phyloP scores from a whole-genome alignment of 2,113 vertebrate species.

The Conger conger region DNA sequence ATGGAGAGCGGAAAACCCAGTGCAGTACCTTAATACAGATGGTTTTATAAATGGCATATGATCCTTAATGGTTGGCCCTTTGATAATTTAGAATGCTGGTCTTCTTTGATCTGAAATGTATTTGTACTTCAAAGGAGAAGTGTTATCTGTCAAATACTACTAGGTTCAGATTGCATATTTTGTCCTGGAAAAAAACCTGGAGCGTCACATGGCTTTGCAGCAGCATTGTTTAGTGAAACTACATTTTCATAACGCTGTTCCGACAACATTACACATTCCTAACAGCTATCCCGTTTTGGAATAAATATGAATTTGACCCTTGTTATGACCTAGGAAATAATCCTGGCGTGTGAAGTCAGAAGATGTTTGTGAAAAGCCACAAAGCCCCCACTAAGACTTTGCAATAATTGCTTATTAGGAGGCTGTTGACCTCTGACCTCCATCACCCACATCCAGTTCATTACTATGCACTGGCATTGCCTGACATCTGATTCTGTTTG shows the following conservation, averaged over 20 bases:
- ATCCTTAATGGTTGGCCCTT: background rate
- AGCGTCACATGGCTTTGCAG: background rate
- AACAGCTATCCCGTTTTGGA: background rate
- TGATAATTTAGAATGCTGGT: constrained; percentile 9
- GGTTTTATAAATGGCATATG: background rate
- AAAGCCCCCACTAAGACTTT: background rate
- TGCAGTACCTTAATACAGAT: background rate
- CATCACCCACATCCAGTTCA: background rate
- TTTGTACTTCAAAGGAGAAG: constrained; percentile 14
- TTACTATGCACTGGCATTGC: background rate
- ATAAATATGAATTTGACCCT: background rate
- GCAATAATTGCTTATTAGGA: background rate
- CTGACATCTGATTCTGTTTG: background rate
- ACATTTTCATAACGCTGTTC: background rate
- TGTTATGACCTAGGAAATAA: background rate
- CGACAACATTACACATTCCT: background rate
- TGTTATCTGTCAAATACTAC: background rate
- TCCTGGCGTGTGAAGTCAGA: background rate
- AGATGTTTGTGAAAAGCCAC: background rate
- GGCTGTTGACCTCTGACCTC: background rate
- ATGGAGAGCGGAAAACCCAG: background rate
- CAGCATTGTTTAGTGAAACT: background rate
- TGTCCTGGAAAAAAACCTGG: constrained; percentile 1
- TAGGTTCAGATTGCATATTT: background rate
- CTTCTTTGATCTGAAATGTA: constrained; percentile 6